Base-by-base conservation (phyloP, 2,888 invertebrate species). In the Melanargia galathea region DNA sequence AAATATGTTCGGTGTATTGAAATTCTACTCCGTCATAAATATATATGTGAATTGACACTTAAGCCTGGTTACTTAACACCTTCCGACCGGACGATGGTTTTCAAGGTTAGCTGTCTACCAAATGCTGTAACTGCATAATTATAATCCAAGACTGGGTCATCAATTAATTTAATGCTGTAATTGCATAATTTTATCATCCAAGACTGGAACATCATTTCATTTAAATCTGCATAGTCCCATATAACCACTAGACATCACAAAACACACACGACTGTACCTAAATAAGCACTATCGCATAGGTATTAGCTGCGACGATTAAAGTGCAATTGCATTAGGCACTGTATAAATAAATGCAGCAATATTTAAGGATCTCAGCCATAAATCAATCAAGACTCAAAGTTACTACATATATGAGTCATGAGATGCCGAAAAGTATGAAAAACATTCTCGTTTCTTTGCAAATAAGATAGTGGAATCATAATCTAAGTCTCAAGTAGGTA, bases 1-100 rank as follows among this genome's bases (percentile, higher is more conserved):
- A 85, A 89, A 87, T 87, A 87, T 84, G 80, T 86, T 84, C 78
- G 76, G 78, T 83, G 82, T 88, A 89, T 87, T 86, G 87, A 88
- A 88, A 87, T 84, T 84, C 81, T 80, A 87, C 80, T 85, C 82
- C 81, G 81, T 83, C 83, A 84, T 86, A 85, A 83, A 80, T 80
- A 83, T 79, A 8, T 30, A 82, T 78, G 78, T 83, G 83, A 86
- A 83, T 84, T 83, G 82, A 80, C 82, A 79, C 74, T 69, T 66
- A 58, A 60, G 22, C n/a, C 38, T n/a, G 49, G n/a, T 33, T 55
- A 20, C 22, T 58, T 57, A 54, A 20, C 26, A 46, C 38, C 22
- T 61, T 46, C 35, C 35, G 45, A 48, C 24, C 48, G 35, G 48
- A 58, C 22, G 22, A n/a, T 18, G 6, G 16, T 13, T 45, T 26